Evolutionary conservation across 2,888 invertebrate species (phyloP).

Genomic region (Hirtodrosophila duncani): DNA sequence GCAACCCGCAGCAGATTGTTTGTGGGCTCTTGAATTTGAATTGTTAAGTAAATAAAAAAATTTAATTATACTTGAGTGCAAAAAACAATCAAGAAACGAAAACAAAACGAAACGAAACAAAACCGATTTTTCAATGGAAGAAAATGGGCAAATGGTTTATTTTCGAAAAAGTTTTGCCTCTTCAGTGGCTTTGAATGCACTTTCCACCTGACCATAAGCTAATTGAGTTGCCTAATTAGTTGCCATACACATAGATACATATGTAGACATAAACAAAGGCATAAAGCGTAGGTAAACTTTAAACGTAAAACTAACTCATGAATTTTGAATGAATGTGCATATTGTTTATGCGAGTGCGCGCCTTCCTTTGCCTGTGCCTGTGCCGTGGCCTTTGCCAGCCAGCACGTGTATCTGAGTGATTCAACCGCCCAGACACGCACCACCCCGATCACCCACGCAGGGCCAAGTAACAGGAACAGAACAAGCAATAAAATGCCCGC

Average conservation of each 20-base stretch:
- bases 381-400: too few species aligned
- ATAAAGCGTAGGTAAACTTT: too few species aligned
- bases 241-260: too few species aligned
- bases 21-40: conserved; percentile 39
- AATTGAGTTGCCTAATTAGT: too few species aligned
- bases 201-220: too few species aligned
- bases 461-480: conserved; percentile 17
- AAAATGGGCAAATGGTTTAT: conserved; percentile 22
- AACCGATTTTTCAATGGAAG: not conserved
- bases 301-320: conserved; percentile 39
- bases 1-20: conserved; percentile 12
- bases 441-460: not conserved
- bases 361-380: too few species aligned
- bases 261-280: too few species aligned
- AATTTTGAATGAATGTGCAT: conserved; percentile 40
- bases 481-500: conserved; percentile 47
- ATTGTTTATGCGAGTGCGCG: conserved; percentile 17
- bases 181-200: too few species aligned
- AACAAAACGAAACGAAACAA: conserved; percentile 6
- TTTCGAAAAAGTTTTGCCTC: too few species aligned
- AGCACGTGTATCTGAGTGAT: conserved; percentile 12
- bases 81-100: conserved; percentile 13
- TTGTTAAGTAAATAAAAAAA: conserved; percentile 48
- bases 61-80: conserved; percentile 55
- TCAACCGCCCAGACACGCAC: too few species aligned